These are phyloP conservation scores for Corydoras sp. DNA, from an alignment of 2,113 vertebrate genomes.

Conservation along the genomic window DNA sequence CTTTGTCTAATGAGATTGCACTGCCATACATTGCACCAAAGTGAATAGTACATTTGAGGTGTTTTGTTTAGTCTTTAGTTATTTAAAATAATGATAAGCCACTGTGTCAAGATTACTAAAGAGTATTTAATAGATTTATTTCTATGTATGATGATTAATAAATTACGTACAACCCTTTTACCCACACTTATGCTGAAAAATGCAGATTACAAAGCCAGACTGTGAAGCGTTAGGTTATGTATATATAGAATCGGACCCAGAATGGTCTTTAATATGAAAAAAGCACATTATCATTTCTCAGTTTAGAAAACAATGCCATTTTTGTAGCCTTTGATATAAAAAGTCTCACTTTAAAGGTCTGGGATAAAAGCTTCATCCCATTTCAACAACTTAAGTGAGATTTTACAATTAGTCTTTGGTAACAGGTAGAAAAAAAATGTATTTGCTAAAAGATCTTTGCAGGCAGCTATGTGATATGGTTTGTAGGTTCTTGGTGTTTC, in stretches of 20 bases:
- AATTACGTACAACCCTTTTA: no score
- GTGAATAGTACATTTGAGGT: background rate
- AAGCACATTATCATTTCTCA: constrained; percentile 30
- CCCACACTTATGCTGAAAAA: no score
- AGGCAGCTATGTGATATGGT: constrained; percentile 22
- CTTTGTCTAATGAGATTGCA: constrained; percentile 28
- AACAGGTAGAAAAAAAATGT: background rate
- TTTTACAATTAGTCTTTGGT: background rate
- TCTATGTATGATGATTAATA: no score
- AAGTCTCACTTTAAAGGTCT: constrained; percentile 10
- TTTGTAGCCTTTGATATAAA: constrained; percentile 3
- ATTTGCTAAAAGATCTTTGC: constrained; percentile 1
- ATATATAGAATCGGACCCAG: no score
- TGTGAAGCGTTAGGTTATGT: no score
- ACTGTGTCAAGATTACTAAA: no score
- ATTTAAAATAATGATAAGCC: constrained; percentile 1
- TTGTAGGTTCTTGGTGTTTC: constrained; percentile 1
- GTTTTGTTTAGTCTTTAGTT: constrained; percentile 7
- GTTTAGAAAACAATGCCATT: constrained; percentile 18
- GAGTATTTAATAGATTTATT: no score
- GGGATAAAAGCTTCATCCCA: background rate
- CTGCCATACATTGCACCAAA: constrained; percentile 18
- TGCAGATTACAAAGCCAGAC: no score
- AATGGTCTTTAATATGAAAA: constrained; percentile 1
- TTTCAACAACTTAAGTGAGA: background rate